Evolutionary conservation across 2,888 invertebrate species (phyloP).

Genomic region (Heterodera filipjevi): DNA sequence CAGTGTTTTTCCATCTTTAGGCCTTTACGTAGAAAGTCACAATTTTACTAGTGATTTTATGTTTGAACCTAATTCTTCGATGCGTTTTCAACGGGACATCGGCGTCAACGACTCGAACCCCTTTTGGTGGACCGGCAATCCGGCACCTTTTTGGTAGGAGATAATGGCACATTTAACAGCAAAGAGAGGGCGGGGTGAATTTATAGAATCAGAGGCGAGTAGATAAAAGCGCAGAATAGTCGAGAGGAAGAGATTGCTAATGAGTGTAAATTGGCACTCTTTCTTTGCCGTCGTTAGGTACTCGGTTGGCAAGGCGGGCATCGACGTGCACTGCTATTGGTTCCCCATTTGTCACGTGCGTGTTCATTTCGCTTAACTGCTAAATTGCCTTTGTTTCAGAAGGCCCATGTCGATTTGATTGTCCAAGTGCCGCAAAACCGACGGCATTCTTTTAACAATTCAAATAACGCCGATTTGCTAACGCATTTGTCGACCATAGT

Average conservation of each 20-base stretch:
- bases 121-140: constrained; percentile 55
- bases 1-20: constrained; percentile 45
- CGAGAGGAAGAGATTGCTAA: background rate
- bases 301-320: constrained; percentile 60
- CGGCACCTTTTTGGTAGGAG: constrained; percentile 59
- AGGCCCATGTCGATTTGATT: constrained; percentile 58
- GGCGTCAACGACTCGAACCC: constrained; percentile 55
- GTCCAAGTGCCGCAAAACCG: constrained; percentile 59
- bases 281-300: constrained; percentile 38
- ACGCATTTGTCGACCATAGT: constrained; percentile 56
- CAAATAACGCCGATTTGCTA: constrained; percentile 51
- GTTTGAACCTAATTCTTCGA: constrained; percentile 55
- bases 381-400: too few relatives aligned
- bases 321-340: constrained; percentile 64
- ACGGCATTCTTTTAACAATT: constrained; percentile 52
- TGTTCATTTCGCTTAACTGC: background rate
- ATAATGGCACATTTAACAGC: background rate
- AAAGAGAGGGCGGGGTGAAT: background rate
- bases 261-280: background rate
- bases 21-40: constrained; percentile 64
- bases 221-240: too few relatives aligned
- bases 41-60: constrained; percentile 65
- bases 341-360: constrained; percentile 62
- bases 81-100: constrained; percentile 55
- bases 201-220: too few relatives aligned